Percentiles rank a stretch among this genome's conserved stretches.
These are phyloP conservation scores for Tenrec ecaudatus DNA, from an alignment of 2,113 vertebrate species.

Conservation along the genomic window DNA sequence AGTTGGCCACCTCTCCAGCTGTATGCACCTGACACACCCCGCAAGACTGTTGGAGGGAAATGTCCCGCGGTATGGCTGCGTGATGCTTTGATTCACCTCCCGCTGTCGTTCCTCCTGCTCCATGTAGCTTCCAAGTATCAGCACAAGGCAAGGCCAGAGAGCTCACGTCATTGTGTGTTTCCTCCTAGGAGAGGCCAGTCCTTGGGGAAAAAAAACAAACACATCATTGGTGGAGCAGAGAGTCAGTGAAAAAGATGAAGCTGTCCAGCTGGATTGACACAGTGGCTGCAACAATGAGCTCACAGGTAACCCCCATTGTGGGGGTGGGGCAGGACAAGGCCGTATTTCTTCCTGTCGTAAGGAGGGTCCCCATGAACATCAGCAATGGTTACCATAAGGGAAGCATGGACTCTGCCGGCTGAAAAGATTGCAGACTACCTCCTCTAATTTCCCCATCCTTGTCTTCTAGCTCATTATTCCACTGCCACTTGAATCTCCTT, in stretches of 20 bases:
- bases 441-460: neutral
- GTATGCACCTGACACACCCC: neutral
- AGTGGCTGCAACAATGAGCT: too few relatives aligned
- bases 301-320: too few relatives aligned
- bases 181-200: too few relatives aligned
- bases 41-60: neutral
- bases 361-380: too few relatives aligned
- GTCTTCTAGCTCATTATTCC: neutral
- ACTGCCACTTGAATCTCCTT: neutral
- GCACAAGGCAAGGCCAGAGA: neutral
- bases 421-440: neutral
- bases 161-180: too few relatives aligned
- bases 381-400: neutral
- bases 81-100: neutral
- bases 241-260: too few relatives aligned
- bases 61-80: neutral
- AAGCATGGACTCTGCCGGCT: neutral
- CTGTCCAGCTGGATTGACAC: too few relatives aligned
- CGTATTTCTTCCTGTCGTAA: too few relatives aligned
- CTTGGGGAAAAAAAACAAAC: too few relatives aligned
- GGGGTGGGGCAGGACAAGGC: too few relatives aligned
- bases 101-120: neutral
- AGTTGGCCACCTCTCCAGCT: neutral
- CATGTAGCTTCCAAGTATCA: neutral
- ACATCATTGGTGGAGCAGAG: too few relatives aligned